phyloP scores from a whole-genome alignment of 2,888 invertebrate species.

The Arge pagana region DNA sequence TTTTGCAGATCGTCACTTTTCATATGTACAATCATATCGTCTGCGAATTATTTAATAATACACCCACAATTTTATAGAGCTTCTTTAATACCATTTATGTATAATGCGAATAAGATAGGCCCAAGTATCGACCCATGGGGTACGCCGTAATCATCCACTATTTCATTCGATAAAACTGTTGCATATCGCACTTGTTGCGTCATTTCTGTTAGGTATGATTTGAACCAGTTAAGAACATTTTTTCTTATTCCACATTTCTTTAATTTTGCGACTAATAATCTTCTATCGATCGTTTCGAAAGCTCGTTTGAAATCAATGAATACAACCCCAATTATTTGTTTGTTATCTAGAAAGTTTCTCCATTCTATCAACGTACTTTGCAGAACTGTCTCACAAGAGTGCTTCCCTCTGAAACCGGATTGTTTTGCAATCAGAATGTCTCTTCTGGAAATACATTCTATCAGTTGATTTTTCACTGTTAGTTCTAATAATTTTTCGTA shows the following conservation, averaged over 20 bases:
- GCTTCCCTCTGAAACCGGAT: slow-evolving; percentile 15
- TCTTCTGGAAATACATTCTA: not conserved
- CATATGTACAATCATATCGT: slow-evolving; percentile 23
- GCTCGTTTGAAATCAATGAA: slow-evolving; percentile 16
- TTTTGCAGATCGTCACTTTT: not conserved
- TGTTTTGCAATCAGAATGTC: slow-evolving; percentile 1
- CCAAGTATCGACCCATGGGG: slow-evolving; percentile 10
- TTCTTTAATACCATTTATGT: slow-evolving; percentile 26
- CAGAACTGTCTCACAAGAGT: slow-evolving; percentile 19
- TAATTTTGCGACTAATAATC: slow-evolving; percentile 1
- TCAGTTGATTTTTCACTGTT: not conserved
- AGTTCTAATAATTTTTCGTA: slow-evolving; percentile 27
- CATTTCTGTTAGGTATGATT: slow-evolving; percentile 3
- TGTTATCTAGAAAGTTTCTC: slow-evolving; percentile 2
- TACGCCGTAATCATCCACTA: slow-evolving; percentile 5
- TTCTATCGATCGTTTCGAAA: slow-evolving; percentile 14
- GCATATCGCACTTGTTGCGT: slow-evolving; percentile 7
- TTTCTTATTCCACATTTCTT: slow-evolving; percentile 5
- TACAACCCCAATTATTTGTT: slow-evolving; percentile 12
- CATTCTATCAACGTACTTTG: slow-evolving; percentile 15
- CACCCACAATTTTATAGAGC: slow-evolving; percentile 5
- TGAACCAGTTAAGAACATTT: slow-evolving; percentile 9
- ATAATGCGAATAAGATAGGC: slow-evolving; percentile 24
- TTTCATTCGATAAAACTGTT: slow-evolving; percentile 5
- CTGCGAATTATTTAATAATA: slow-evolving; percentile 25